These are phyloP conservation scores for Drosophila suboccidentalis DNA, from an alignment of 2,888 invertebrate species.

Conservation along the genomic window DNA sequence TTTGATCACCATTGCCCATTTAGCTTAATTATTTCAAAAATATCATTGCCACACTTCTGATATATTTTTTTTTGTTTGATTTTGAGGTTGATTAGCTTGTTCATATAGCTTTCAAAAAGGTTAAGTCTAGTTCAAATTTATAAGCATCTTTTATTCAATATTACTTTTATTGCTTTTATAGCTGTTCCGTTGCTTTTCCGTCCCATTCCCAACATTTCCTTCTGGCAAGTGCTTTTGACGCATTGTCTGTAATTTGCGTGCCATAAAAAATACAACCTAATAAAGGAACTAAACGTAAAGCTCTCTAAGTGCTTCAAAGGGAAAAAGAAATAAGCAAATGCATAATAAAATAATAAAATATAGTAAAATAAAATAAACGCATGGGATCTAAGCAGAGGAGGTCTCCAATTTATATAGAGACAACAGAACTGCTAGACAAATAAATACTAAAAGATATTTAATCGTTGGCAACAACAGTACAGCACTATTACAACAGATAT, in stretches of 20 bases:
- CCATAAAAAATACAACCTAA: constrained; percentile 50
- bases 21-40: not conserved
- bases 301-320: constrained; percentile 4
- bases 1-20: not conserved
- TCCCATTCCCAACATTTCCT: not conserved
- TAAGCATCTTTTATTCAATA: constrained; percentile 9
- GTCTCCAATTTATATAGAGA: constrained; percentile 13
- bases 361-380: constrained; percentile 36
- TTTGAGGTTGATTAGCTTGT: too few species aligned
- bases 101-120: not conserved
- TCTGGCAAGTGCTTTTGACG: constrained; percentile 47
- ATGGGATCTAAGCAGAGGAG: not conserved
- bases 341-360: constrained; percentile 53
- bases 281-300: constrained; percentile 49
- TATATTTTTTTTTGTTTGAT: not conserved
- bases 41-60: not conserved
- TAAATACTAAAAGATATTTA: constrained; percentile 53
- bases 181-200: not conserved
- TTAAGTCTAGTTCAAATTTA: not conserved
- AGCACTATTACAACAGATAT: constrained; percentile 52
- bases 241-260: constrained; percentile 66
- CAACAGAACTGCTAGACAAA: constrained; percentile 32
- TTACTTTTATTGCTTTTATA: constrained; percentile 16
- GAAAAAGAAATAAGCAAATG: constrained; percentile 21
- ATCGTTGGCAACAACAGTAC: constrained; percentile 20